Evolutionary conservation across 2,113 vertebrate genomes (phyloP), one percentile per base, ranked within the genome.

Genomic region (Apistogramma diplotaenia): DNA sequence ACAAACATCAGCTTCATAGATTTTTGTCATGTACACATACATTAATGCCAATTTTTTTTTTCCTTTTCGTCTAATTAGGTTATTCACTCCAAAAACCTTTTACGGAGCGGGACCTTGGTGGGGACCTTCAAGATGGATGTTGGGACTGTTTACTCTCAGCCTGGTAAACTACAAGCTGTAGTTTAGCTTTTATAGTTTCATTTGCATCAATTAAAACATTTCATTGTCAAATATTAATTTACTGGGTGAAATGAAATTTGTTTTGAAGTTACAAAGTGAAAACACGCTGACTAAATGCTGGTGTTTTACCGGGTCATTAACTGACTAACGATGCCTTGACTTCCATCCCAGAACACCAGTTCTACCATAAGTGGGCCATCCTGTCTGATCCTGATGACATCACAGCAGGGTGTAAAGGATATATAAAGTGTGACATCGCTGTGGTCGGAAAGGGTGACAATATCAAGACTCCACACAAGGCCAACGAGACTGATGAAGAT

Each of bases 51-150:
- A 65, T 23, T 65, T 25, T 74, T 3, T 35, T 74, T 72, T 33
- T 37, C 9, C 7, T 78, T 76, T 80, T 12, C 79, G 10, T 76
- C 18, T 83, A 19, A 21, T 25, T 54, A 99, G 98, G 98, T 99
- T 37, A 99, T 99, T 83, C 98, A 99, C 91, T 99, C 98, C 56
- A 99, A 99, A 93, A 99, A 99, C 88, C 96, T 99, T 74, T 90
- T 99, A 76, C 95, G 98, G 49, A 99, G 98, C 0, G 98, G 98
- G 58, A 99, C 97, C 0, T 79, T 99, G 89, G 97, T 99, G 25
- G 98, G 98, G 1, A 96, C 95, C 56, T 99, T 99, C 90, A 99
- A 99, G 89, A 96, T 99, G 96, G 98, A 99, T 0, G 97, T 99
- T 11, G 98, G 98, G 6, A 99, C 97, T 0, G 95, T 99, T 88